Evolutionary conservation across 2,113 vertebrate genomes (phyloP).

Genomic region (Eublepharis macularius): DNA sequence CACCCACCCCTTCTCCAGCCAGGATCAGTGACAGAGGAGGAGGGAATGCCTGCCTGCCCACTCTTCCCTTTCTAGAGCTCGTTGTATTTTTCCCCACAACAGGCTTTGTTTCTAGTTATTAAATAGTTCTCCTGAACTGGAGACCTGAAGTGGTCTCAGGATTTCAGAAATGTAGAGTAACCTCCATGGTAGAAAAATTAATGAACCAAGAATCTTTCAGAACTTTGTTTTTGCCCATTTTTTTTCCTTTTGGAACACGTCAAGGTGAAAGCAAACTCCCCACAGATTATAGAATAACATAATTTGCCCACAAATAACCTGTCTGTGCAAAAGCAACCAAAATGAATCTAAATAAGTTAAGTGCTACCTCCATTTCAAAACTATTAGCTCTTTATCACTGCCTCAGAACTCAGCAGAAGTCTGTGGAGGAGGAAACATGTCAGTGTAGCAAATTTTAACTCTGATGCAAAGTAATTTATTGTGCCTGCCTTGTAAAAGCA

Average conservation of each 20-base stretch:
- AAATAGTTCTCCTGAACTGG: neutral
- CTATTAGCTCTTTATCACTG: slow-evolving; percentile 26
- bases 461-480: slow-evolving; percentile 39
- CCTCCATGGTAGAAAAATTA: neutral
- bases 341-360: neutral
- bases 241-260: neutral
- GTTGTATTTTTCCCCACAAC: too few species aligned
- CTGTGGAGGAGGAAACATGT: slow-evolving; percentile 24
- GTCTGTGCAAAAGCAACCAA: slow-evolving; percentile 1
- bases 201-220: neutral
- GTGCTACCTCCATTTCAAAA: slow-evolving; percentile 25
- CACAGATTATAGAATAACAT: slow-evolving; percentile 36
- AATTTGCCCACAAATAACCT: slow-evolving; percentile 11
- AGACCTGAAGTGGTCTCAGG: neutral
- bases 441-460: slow-evolving; percentile 33
- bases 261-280: slow-evolving; percentile 28
- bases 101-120: too few species aligned
- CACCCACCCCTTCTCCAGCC: too few species aligned
- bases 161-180: neutral
- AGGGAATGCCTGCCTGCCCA: too few species aligned
- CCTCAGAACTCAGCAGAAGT: slow-evolving; percentile 8
- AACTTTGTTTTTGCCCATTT: neutral
- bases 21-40: too few species aligned
- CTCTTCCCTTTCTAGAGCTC: too few species aligned
- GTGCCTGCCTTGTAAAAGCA: slow-evolving; percentile 48